Percentiles rank a stretch among this genome's conserved stretches.
Conservation (phyloP, 1,140 invertebrate genomes). For the Drosophila orena region DNA sequence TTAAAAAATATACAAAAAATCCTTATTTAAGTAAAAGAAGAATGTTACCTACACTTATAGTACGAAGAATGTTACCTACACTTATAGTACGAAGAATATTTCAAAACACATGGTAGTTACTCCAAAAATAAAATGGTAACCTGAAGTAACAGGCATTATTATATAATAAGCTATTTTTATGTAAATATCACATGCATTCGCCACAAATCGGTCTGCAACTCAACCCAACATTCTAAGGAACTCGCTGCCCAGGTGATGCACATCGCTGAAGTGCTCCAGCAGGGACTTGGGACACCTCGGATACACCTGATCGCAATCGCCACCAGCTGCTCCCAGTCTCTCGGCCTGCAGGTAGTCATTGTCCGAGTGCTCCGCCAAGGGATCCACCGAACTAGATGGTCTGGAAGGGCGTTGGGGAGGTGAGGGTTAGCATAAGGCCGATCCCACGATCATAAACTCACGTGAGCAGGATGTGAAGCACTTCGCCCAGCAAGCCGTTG, state of each 20-base stretch:
- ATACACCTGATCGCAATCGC: slow-evolving; percentile 87
- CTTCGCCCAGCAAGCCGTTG: slow-evolving; percentile 88
- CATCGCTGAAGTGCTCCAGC: slow-evolving; percentile 84
- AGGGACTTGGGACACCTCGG: slow-evolving; percentile 88
- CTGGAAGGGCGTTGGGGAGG: slow-evolving; percentile 65
- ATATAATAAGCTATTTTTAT: background rate
- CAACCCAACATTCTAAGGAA: slow-evolving; percentile 57
- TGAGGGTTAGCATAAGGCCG: background rate
- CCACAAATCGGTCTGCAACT: background rate
- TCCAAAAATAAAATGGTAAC: too few species aligned
- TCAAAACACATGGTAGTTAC: too few species aligned
- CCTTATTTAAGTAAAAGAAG: too few species aligned
- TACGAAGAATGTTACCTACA: too few species aligned
- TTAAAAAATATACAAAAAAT: background rate
- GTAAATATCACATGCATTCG: slow-evolving; percentile 15
- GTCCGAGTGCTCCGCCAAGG: slow-evolving; percentile 87
- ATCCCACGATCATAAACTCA: slow-evolving; percentile 82
- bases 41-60: too few species aligned
- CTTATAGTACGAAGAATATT: too few species aligned
- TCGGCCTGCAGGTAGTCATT: slow-evolving; percentile 90
- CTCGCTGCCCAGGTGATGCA: slow-evolving; percentile 67
- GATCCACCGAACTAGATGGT: slow-evolving; percentile 88
- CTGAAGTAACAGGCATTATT: too few species aligned
- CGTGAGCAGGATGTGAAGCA: slow-evolving; percentile 90
- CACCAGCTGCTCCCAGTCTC: slow-evolving; percentile 86